Evolutionary conservation across 2,113 vertebrate species (phyloP).

Genomic region (Gavialis gangeticus): DNA sequence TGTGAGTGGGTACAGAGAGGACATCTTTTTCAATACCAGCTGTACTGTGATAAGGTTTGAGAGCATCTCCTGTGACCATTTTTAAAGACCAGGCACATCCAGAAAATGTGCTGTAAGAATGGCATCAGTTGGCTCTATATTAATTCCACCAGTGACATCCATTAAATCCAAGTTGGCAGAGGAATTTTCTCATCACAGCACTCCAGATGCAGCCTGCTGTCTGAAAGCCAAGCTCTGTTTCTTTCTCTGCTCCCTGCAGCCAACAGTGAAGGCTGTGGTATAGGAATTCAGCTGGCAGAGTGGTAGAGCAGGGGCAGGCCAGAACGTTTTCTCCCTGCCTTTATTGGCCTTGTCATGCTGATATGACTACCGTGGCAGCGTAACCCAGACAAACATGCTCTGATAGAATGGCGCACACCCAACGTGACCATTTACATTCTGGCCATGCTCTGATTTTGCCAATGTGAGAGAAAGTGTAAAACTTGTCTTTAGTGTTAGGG

Average conservation of each 20-base stretch:
- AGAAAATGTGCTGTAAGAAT: not conserved
- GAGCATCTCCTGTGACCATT: not conserved
- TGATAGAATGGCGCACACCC: not conserved
- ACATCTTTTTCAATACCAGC: not conserved
- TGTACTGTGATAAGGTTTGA: not conserved
- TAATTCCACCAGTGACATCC: not conserved
- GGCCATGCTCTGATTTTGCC: not conserved
- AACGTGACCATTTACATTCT: not conserved
- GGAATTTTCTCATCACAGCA: not conserved
- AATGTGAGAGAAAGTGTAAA: not conserved
- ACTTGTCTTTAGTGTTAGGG: too few species aligned
- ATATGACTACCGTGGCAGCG: not conserved
- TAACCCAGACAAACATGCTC: not conserved
- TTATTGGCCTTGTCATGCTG: not conserved
- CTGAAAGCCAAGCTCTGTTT: not conserved
- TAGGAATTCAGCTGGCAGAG: not conserved
- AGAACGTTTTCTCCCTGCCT: not conserved
- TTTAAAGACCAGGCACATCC: not conserved
- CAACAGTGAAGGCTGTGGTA: not conserved
- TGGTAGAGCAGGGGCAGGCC: not conserved
- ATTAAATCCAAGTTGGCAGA: not conserved
- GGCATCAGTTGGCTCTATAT: not conserved
- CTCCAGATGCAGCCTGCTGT: not conserved
- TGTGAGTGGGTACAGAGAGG: not conserved
- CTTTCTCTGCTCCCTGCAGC: not conserved